These are phyloP conservation scores for Xylota segnis DNA, from an alignment of 2,888 invertebrate species.

Conservation along the genomic window DNA sequence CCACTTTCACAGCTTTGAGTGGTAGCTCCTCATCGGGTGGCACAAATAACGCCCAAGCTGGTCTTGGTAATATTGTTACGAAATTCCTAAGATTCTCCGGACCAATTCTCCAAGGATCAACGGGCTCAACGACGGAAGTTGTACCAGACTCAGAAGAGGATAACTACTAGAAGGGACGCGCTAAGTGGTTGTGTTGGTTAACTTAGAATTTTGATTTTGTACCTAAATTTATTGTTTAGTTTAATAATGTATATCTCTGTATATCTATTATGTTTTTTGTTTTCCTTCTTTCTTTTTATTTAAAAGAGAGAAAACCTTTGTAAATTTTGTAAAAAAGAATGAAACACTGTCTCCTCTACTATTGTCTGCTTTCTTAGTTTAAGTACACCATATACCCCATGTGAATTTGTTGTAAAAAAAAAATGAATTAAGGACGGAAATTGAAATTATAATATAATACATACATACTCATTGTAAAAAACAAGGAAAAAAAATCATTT, in stretches of 20 bases:
- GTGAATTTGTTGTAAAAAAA: slow-evolving; percentile 40
- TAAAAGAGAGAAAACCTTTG: slow-evolving; percentile 49
- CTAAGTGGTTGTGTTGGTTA: slow-evolving; percentile 41
- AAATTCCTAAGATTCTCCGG: slow-evolving; percentile 84
- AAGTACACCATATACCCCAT: slow-evolving; percentile 55
- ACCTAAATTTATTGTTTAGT: slow-evolving; percentile 66
- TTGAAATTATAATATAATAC: slow-evolving; percentile 16
- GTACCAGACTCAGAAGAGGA: slow-evolving; percentile 83
- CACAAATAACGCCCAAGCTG: slow-evolving; percentile 83
- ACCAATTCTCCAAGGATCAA: slow-evolving; percentile 84
- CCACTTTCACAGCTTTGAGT: slow-evolving; percentile 85
- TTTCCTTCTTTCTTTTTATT: slow-evolving; percentile 52
- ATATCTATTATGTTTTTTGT: slow-evolving; percentile 52
- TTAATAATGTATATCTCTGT: slow-evolving; percentile 39
- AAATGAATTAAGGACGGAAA: slow-evolving; percentile 23
- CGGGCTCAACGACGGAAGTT: slow-evolving; percentile 81
- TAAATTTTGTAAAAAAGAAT: slow-evolving; percentile 61
- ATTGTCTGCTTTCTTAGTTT: slow-evolving; percentile 52
- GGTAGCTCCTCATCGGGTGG: slow-evolving; percentile 84
- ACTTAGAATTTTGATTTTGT: slow-evolving; percentile 70
- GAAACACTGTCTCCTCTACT: slow-evolving; percentile 17
- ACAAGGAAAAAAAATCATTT: slow-evolving; percentile 55
- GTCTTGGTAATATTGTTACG: slow-evolving; percentile 83
- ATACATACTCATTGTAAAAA: slow-evolving; percentile 70
- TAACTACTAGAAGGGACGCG: slow-evolving; percentile 80